Base-by-base conservation (phyloP, 1,140 invertebrate species). In the Archivesica marissinica region DNA sequence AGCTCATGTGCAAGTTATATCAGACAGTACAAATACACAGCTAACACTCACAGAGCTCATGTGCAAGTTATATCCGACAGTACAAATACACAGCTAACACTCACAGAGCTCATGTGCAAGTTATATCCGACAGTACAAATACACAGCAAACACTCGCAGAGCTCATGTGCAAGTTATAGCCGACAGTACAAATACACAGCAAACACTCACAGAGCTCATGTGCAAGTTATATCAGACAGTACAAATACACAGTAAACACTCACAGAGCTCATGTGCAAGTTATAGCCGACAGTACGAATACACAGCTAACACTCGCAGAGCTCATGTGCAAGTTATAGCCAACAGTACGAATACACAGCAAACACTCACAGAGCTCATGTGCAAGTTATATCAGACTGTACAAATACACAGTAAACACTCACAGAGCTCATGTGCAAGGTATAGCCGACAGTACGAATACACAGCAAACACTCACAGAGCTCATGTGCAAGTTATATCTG, bases 21-120 rank as follows among this genome's bases (percentile, higher is more conserved):
- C 76, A 79, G 76, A 79, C 76, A 79, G 76, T 79, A 79, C 76
- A 59, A 79, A 79, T 79, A 79, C 76, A 79, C 50, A 56, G 76
- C 76, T 44, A 50, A 79, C 76, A 66, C 13, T 64, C 76, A 79
- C 30, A 3, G 41, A 39, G n/a, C n/a, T n/a, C n/a, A n/a, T n/a
- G n/a, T n/a, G n/a, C n/a, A n/a, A n/a, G n/a, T n/a, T n/a, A 38
- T 25, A 23, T 79, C 76, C 64, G 76, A 79, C 76, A 79, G 76
- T 79, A 79, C 76, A 59, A 79, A 79, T 79, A 79, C 76, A 79
- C 50, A 56, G 76, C 76, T 44, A 50, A 79, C 76, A 66, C 13
- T 64, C 76, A 79, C 30, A 3, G 41, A 39, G n/a, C n/a, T n/a
- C n/a, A n/a, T n/a, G n/a, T n/a, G n/a, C n/a, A n/a, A n/a, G n/a